Evolutionary conservation across 2,797 vertebrate genomes (phyloP), one percentile per base, ranked within the genome.

Genomic region (Lacerta agilis): DNA sequence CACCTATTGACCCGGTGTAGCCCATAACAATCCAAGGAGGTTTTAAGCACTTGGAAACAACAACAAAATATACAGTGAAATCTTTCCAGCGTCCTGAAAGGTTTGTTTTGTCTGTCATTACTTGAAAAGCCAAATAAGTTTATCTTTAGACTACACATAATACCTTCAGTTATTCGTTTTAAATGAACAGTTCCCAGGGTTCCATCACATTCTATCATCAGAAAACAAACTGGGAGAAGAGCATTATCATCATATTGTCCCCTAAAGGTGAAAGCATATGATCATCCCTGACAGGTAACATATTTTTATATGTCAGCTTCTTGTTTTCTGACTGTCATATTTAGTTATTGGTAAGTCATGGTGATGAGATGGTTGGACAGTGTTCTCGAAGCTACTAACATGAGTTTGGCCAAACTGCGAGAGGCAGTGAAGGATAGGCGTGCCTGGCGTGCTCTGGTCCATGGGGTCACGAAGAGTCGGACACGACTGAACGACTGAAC

Each of bases 81-180:
- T 29, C 71, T 89, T 73, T 80, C 89, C 36, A 58, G 11, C 9
- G 88, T 94, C 81, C 88, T 89, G 38, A 90, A 93, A 91, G 91
- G 89, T 90, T 90, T 93, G 79, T 43, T 87, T 85, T 94, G 94
- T 92, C 94, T 95, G 80, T 66, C 90, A 0, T 0, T 87, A 41
- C 29, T 93, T 91, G 71, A 82, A 89, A 95, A 94, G 76, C 86
- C 82, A 94, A 94, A 92, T 87, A 64, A 77, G 72, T 72, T 95
- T 91, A 75, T 91, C 86, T 89, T 93, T 55, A 69, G 9, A 36
- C 89, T 89, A 43, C 11, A 49, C 49, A 25, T 17, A 20, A 78
- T 49, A 29, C 73, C 36, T 41, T 75, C 18, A 71, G 18, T 41
- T 61, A 61, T 1, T 61, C 10, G 10, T 49, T 27, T 41, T 27